phyloP scores from a whole-genome alignment of 53 echinoderm and acorn worm species.

The Henricia sp. region DNA sequence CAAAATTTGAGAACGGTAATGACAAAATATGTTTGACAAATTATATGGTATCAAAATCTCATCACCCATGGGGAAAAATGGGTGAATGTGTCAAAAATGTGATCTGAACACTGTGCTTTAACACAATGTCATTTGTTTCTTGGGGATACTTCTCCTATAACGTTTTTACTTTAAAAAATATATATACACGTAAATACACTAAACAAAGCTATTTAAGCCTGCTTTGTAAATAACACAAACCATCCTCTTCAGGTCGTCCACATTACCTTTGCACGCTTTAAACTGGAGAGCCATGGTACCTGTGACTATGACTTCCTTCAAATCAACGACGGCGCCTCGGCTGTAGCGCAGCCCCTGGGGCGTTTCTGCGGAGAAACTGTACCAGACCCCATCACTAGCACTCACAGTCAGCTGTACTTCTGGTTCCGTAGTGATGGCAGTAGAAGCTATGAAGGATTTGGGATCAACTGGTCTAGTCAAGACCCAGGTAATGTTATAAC shows the following conservation, averaged over 20 bases:
- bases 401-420: slow-evolving; percentile 79
- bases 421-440: slow-evolving; percentile 82
- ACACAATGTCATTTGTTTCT: no score
- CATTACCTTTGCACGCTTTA: slow-evolving; percentile 70
- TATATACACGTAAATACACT: not conserved
- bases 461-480: slow-evolving; percentile 72
- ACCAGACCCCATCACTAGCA: slow-evolving; percentile 73
- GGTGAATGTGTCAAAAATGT: no score
- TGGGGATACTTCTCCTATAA: no score
- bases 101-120: no score
- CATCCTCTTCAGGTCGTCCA: slow-evolving; percentile 72
- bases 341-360: slow-evolving; percentile 53
- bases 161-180: no score
- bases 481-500: slow-evolving; percentile 92
- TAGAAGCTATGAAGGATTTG: slow-evolving; percentile 71
- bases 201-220: not conserved
- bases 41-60: no score
- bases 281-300: slow-evolving; percentile 66
- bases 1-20: no score
- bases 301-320: slow-evolving; percentile 92
- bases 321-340: slow-evolving; percentile 79
- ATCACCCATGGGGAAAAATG: no score
- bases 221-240: no score
- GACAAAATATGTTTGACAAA: no score
- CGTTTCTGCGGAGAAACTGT: slow-evolving; percentile 63